phyloP scores from a whole-genome alignment of 2,888 invertebrate genomes.

The Peribatodes rhomboidaria region DNA sequence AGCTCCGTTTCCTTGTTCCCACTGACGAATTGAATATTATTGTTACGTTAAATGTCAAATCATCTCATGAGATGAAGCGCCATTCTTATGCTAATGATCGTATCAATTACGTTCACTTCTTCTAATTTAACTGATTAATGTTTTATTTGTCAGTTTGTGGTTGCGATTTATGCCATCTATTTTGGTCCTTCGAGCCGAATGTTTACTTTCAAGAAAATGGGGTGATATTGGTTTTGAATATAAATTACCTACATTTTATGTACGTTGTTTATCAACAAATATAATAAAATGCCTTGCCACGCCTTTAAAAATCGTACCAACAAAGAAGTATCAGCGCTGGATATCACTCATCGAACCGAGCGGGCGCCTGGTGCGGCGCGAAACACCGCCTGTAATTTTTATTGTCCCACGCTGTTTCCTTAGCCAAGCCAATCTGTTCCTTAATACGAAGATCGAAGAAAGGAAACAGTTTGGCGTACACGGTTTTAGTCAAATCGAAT shows the following conservation, averaged over 20 bases:
- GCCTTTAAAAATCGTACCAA: conserved; percentile 68
- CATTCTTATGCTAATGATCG: conserved; percentile 63
- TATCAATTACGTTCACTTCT: conserved; percentile 63
- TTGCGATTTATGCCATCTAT: conserved; percentile 8
- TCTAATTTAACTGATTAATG: conserved; percentile 53
- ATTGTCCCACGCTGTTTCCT: conserved; percentile 69
- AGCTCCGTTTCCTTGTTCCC: conserved; percentile 54
- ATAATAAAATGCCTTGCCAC: conserved; percentile 46
- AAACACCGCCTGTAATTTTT: conserved; percentile 79
- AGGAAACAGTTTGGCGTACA: conserved; percentile 65
- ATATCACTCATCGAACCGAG: conserved; percentile 78
- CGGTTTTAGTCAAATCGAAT: conserved; percentile 73
- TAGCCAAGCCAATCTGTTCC: conserved; percentile 70
- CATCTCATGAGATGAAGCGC: conserved; percentile 51
- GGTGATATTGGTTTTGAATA: conserved; percentile 24
- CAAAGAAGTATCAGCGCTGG: conserved; percentile 73
- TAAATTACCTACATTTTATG: conserved; percentile 20
- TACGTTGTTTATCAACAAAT: conserved; percentile 31
- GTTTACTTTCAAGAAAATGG: conserved; percentile 29
- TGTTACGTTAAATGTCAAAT: conserved; percentile 56
- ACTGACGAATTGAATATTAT: conserved; percentile 51
- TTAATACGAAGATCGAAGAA: conserved; percentile 65
- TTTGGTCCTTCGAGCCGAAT: conserved; percentile 27
- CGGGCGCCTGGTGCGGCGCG: conserved; percentile 66
- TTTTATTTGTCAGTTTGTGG: conserved; percentile 37